Percentiles rank a stretch among this genome's conserved stretches.
Conservation (phyloP, 2,797 vertebrate genomes). For the Chrosomus eos region DNA sequence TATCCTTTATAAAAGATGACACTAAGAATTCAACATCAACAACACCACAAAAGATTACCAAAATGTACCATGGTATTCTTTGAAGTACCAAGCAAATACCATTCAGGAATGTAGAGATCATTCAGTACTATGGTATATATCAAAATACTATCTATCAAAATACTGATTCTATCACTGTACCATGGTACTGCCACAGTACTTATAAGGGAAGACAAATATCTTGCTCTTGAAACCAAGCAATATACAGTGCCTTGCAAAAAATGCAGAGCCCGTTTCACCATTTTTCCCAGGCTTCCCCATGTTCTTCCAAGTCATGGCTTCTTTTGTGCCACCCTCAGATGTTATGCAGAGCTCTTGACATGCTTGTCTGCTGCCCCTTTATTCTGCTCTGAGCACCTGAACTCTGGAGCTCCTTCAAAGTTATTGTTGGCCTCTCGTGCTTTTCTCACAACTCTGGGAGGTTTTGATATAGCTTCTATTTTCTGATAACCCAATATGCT, state of each 20-base stretch:
- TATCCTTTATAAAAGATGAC: background rate
- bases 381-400: constrained; percentile 10
- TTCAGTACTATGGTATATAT: background rate
- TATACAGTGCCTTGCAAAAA: background rate
- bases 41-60: background rate
- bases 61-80: background rate
- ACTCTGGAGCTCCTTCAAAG: constrained; percentile 13
- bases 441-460: constrained; percentile 4
- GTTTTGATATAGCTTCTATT: constrained; percentile 2
- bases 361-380: constrained; percentile 24
- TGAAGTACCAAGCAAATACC: background rate
- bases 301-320: constrained; percentile 14
- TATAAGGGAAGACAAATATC: constrained; percentile 1
- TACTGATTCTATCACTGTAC: background rate
- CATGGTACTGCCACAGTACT: background rate
- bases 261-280: background rate
- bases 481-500: background rate
- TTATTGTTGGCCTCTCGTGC: constrained; percentile 21
- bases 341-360: constrained; percentile 31
- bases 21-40: background rate
- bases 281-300: background rate
- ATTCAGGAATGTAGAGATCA: background rate
- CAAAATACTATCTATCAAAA: constrained; percentile 4
- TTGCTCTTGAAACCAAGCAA: constrained; percentile 1
- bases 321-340: background rate